These are phyloP conservation scores for Macrobrachium rosenbergii DNA, from an alignment of 1,140 invertebrate species.

Conservation along the genomic window DNA sequence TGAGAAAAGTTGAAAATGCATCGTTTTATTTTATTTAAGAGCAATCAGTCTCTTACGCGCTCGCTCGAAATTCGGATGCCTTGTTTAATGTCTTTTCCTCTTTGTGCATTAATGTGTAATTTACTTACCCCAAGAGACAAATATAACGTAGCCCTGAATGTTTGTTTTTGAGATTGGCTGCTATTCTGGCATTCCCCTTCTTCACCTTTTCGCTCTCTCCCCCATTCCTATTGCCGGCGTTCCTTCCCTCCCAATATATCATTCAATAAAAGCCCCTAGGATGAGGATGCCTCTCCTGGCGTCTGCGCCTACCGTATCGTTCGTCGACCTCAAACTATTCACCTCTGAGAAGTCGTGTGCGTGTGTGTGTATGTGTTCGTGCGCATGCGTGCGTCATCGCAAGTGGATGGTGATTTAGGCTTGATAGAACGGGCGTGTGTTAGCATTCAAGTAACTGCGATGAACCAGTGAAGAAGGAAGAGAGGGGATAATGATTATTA, in stretches of 20 bases:
- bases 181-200: neutral
- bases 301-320: no score
- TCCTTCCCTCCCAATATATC: neutral
- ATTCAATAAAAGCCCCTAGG: neutral
- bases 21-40: no score
- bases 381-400: neutral
- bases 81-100: no score
- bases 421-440: neutral
- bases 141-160: neutral
- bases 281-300: no score
- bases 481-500: neutral
- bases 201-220: neutral
- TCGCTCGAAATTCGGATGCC: no score
- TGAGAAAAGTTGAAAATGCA: no score
- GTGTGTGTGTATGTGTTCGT: neutral
- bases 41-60: no score
- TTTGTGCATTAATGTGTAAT: no score
- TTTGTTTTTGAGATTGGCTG: slow-evolving; percentile 7
- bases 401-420: neutral
- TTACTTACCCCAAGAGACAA: no score
- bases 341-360: neutral
- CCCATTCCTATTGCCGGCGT: neutral
- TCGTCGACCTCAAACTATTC: no score
- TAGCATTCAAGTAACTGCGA: no score
- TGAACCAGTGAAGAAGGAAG: slow-evolving; percentile 5